Evolutionary conservation across 2,113 vertebrate species (phyloP).

Genomic region (Aegypius monachus): DNA sequence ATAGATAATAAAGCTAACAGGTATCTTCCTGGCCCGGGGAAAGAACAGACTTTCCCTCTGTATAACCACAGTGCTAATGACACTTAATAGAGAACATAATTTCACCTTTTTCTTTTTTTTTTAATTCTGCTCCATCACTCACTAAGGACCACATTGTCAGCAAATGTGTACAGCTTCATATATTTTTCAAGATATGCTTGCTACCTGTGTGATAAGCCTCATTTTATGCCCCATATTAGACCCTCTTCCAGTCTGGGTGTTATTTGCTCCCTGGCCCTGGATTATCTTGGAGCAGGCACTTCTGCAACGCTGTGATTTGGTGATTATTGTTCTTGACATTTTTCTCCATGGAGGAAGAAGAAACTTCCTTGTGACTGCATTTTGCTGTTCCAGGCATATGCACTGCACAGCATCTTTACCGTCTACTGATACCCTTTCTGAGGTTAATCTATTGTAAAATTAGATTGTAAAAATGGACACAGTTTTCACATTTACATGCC

Average conservation of each 20-base stretch:
- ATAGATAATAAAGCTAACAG: constrained; percentile 31
- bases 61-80: constrained; percentile 14
- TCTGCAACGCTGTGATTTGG: not conserved
- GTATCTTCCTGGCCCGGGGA: constrained; percentile 37
- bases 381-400: constrained; percentile 28
- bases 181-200: constrained; percentile 30
- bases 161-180: not conserved
- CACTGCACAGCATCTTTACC: constrained; percentile 5
- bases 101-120: not conserved
- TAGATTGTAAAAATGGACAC: constrained; percentile 69
- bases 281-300: constrained; percentile 25
- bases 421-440: constrained; percentile 47
- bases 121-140: not conserved
- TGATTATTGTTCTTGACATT: constrained; percentile 53
- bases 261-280: not conserved
- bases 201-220: constrained; percentile 13
- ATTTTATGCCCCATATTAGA: constrained; percentile 25
- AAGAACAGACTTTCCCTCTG: constrained; percentile 16
- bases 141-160: constrained; percentile 1
- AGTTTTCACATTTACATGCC: constrained; percentile 53
- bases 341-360: not conserved
- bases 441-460: constrained; percentile 77
- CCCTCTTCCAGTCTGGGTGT: not conserved
- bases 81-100: not conserved
- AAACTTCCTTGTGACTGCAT: constrained; percentile 28